These are phyloP conservation scores for Drosophila emarginata DNA, from an alignment of 2,888 invertebrate species.

Conservation along the genomic window DNA sequence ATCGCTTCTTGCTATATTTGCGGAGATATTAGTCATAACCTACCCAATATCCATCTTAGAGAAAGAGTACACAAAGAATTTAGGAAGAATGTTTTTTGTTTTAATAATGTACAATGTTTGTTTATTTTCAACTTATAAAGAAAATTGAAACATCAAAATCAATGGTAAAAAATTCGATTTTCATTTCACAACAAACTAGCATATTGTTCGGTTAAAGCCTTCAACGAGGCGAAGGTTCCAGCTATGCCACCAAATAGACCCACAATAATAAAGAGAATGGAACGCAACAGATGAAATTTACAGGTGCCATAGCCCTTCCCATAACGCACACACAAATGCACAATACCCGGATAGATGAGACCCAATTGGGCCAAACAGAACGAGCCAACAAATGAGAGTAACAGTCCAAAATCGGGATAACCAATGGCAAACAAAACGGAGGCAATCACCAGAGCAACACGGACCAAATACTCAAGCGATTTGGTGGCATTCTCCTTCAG, in stretches of 20 bases:
- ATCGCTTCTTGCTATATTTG: too few species aligned
- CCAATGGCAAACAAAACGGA: slow-evolving; percentile 86
- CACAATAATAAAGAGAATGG: slow-evolving; percentile 35
- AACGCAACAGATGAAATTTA: slow-evolving; percentile 36
- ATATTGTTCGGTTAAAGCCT: slow-evolving; percentile 14
- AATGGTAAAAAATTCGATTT: neutral
- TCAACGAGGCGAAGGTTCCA: slow-evolving; percentile 39
- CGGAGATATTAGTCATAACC: neutral
- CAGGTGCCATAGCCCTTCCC: slow-evolving; percentile 79
- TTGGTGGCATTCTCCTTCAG: slow-evolving; percentile 27
- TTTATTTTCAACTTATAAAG: neutral
- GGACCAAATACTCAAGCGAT: slow-evolving; percentile 86
- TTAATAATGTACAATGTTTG: too few species aligned
- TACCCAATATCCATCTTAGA: neutral
- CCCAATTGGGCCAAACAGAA: slow-evolving; percentile 94
- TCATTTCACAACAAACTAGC: neutral
- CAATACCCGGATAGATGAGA: slow-evolving; percentile 93
- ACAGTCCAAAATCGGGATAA: slow-evolving; percentile 92
- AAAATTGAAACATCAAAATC: neutral
- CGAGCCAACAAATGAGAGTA: slow-evolving; percentile 95
- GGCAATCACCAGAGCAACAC: slow-evolving; percentile 86
- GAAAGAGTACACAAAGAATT: too few species aligned
- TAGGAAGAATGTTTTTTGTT: too few species aligned
- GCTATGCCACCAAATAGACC: slow-evolving; percentile 46
- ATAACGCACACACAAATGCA: slow-evolving; percentile 90